Percentiles rank a stretch among this genome's conserved stretches.
These are phyloP conservation scores for Lathamus discolor DNA, from an alignment of 2,113 vertebrate genomes.

Conservation along the genomic window DNA sequence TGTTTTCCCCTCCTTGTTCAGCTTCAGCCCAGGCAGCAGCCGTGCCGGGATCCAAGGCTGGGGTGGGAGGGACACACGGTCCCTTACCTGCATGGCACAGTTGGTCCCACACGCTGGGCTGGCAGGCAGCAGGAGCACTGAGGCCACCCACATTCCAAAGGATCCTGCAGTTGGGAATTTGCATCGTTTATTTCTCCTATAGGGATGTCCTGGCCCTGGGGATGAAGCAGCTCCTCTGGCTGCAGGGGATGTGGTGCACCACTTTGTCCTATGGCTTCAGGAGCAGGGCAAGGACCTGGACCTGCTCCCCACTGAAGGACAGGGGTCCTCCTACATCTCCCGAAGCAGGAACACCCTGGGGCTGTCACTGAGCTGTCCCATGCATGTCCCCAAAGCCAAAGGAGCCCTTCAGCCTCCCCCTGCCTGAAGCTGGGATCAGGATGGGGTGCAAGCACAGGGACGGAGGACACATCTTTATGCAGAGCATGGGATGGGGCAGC, in stretches of 20 bases:
- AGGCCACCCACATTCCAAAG: not conserved
- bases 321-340: fast-evolving
- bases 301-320: not conserved
- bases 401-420: not conserved
- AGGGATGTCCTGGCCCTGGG: not conserved
- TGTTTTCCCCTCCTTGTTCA: not conserved
- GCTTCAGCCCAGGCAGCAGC: not conserved
- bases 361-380: not conserved
- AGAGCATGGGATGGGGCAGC: not conserved
- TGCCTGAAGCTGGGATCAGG: not conserved
- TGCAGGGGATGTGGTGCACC: not conserved
- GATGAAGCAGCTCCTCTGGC: not conserved
- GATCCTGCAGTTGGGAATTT: fast-evolving
- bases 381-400: not conserved
- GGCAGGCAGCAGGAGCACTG: not conserved
- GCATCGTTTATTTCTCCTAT: fast-evolving
- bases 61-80: not conserved
- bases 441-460: not conserved
- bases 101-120: not conserved
- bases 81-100: fast-evolving
- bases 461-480: not conserved
- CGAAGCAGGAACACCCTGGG: not conserved
- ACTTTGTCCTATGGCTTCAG: not conserved
- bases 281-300: not conserved
- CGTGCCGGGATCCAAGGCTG: not conserved